Base-by-base conservation (phyloP, 2,797 vertebrate species). In the Spinus pinus region DNA sequence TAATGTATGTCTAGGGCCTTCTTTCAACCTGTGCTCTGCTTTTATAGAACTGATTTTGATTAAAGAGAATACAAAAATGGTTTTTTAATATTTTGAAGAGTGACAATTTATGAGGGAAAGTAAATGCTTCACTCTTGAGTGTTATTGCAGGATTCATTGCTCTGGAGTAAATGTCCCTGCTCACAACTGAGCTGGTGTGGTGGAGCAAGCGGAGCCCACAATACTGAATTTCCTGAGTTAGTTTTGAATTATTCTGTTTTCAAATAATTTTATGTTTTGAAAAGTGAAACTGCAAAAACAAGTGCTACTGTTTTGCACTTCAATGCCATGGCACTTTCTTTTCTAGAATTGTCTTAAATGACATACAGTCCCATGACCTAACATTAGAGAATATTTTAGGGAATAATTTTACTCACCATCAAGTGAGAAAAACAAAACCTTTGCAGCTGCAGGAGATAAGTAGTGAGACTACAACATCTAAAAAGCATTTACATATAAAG, bases 21-120 rank as follows among this genome's bases (percentile, higher is more conserved):
- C 81, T 97, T 96, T 94, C 88, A 94, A 93, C 50, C 24, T 81
- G 35, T 51, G 28, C 95, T 95, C 94, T 33, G 25, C 80, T 95
- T 97, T 96, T 94, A 94, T 85, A 89, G 77, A 89, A 77, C 91
- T 80, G 74, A 53, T 93, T 96, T 96, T 57, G 82, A 81, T 96
- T 88, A 88, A 95, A 88, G 79, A 89, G 93, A 94, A 90, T 64
- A 78, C 33, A 91, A 90, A 93, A 88, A 57, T 5, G 4, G 79
- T 86, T 84, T 95, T 86, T 62, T 31, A 35, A 85, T 94, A 73
- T 80, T 88, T 90, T 94, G 67, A 78, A 80, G 66, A 65, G 31
- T 56, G 89, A 89, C 73, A 91, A 86, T 92, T 97, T 93, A 95
- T 61, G 80, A 90, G 83, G 67, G 92, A 77, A 92, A 80, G 44